Conservation (phyloP, 1,140 invertebrate genomes). For the Matsumurasca onukii region DNA sequence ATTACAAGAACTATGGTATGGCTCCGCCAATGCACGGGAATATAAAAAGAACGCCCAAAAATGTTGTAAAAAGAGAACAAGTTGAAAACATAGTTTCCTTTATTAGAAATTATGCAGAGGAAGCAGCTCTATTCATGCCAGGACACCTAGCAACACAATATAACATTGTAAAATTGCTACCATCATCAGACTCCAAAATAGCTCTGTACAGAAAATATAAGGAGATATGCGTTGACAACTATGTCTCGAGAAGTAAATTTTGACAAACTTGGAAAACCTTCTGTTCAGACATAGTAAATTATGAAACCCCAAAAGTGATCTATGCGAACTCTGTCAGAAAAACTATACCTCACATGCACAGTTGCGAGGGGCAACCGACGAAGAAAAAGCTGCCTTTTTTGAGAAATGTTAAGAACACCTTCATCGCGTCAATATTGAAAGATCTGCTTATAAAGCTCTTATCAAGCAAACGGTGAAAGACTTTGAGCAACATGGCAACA, state of each 20-base stretch:
- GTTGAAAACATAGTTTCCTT: constrained; percentile 19
- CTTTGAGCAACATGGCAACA: constrained; percentile 8
- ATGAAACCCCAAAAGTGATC: constrained; percentile 25
- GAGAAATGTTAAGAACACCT: constrained; percentile 19
- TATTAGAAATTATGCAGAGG: constrained; percentile 29
- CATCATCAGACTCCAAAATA: constrained; percentile 13
- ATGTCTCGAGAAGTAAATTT: constrained; percentile 13
- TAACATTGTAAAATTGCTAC: constrained; percentile 27
- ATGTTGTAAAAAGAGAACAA: background rate
- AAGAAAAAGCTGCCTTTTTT: constrained; percentile 26
- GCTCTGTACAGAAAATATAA: constrained; percentile 25
- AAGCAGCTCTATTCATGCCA: constrained; percentile 28
- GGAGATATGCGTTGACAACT: constrained; percentile 18
- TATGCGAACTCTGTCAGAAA: constrained; percentile 27
- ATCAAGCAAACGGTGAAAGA: constrained; percentile 13
- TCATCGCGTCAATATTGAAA: constrained; percentile 21
- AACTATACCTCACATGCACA: constrained; percentile 21
- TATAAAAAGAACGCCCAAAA: constrained; percentile 24
- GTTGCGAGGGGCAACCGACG: background rate
- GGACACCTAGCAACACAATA: constrained; percentile 8
- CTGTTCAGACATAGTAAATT: constrained; percentile 27
- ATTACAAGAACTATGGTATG: constrained; percentile 14
- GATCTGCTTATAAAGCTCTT: constrained; percentile 14
- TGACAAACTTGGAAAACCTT: constrained; percentile 23
- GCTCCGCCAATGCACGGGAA: constrained; percentile 14